Evolutionary conservation across 2,888 invertebrate genomes (phyloP), one percentile per base, ranked within the genome.

Genomic region (Lagria hirta): DNA sequence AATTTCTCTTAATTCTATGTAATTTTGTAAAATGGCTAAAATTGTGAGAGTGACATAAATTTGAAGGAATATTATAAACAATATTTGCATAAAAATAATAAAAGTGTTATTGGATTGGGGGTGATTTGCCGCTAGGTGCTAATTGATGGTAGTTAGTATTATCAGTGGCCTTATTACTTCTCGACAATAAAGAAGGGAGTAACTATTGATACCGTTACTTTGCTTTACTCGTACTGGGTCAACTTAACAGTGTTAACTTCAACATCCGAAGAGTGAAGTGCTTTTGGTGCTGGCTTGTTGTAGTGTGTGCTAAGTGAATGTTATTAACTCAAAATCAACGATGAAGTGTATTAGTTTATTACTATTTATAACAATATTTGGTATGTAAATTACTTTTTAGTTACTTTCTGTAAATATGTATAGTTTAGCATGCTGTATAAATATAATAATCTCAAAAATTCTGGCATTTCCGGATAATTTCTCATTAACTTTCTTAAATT

Each of bases 161-260:
- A 29, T 29, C 40, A 20, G 26, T 27, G 27, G 8, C 36, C 17
- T 40, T 40, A 23, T 11, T 22, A 5, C 11, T 37, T 26, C 17
- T 29, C 14, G 35, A 34, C n/a, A n/a, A n/a, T n/a, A 17, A 11
- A 8, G 29, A 21, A 40, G 32, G 32, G 32, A 36, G 28, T 51
- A 55, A 40, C 44, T 53, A 59, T 46, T 58, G 60, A 58, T 62
- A 62, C 64, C 62, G 64, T 64, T 64, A 62, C 53, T 43, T n/a
- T 34, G 49, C 37, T 36, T 21, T 26, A 47, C 41, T 47, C 44
- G 54, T 51, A 54, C 53, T 58, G 54, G 60, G 58, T 58, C 58
- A 48, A 58, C 55, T 45, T 48, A 50, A 44, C 54, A 46, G 55
- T 50, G 32, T 41, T 44, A 40, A 22, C 24, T 36, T 42, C 27